Evolutionary conservation across 2,113 vertebrate genomes (phyloP), one percentile per base, ranked within the genome.

Genomic region (Dromiciops gliroides): DNA sequence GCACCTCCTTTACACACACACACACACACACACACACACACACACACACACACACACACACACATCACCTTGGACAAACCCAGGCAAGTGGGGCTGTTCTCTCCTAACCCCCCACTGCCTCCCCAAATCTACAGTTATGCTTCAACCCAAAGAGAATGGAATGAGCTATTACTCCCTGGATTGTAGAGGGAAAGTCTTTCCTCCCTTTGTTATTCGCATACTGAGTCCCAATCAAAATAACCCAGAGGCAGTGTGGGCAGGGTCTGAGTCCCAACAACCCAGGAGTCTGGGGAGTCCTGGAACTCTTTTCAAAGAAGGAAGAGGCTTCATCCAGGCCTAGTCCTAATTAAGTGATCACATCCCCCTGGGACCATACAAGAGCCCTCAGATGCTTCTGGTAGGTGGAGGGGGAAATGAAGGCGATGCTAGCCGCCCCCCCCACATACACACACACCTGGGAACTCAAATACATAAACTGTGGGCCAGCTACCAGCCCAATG

Each of bases 1-100:
- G n/a, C n/a, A n/a, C n/a, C n/a, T n/a, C n/a, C n/a, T n/a, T n/a
- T n/a, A n/a, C n/a, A n/a, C n/a, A n/a, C n/a, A n/a, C n/a, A n/a
- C n/a, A n/a, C n/a, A n/a, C n/a, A n/a, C n/a, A n/a, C n/a, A n/a
- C n/a, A n/a, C n/a, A n/a, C n/a, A n/a, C n/a, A n/a, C n/a, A n/a
- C n/a, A n/a, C n/a, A n/a, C n/a, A n/a, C n/a, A n/a, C n/a, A n/a
- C n/a, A n/a, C n/a, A n/a, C n/a, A n/a, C n/a, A n/a, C n/a, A n/a
- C n/a, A n/a, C n/a, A n/a, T n/a, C n/a, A n/a, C 0, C 0, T 2
- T 10, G 5, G 26, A 60, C 12, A 9, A 0, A 10, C 50, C 44
- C 4, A 31, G 91, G 49, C 25, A 0, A 2, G 48, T 10, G 24
- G 3, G 50, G 44, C 3, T 10, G 37, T 22, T 52, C 51, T 44